Base-by-base conservation (phyloP, 2,888 invertebrate species). In the Philereme vetulata region DNA sequence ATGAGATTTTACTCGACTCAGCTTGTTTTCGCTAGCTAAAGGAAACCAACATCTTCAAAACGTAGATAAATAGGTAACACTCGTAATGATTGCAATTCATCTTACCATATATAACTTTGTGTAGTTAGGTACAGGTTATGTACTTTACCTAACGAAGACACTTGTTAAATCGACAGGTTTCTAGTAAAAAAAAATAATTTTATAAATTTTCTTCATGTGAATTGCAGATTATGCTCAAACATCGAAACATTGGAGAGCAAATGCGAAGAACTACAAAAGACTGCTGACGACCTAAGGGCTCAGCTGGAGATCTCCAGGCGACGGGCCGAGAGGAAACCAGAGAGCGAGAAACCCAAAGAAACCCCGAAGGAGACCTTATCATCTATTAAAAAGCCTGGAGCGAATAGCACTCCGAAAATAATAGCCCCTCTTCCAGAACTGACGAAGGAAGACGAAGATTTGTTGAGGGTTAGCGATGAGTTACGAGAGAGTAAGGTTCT, bases 201-300 rank as follows among this genome's bases (percentile, higher is more conserved):
- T 21, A 21, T 1, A 21, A 21, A 21, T 21, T 21, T 2, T 21
- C 21, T 21, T 1, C 21, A 1, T 21, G 4, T 21, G 4, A 32
- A 63, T 85, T 84, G 36, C 88, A 96, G 95, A 68, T 93, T 97
- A 77, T 94, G 95, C 75, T 90, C 94, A 64, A 96, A 94, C 72
- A 95, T 97, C 71, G 97, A 97, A 82, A 93, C 94, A 36, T 91
- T 98, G 75, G 98, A 98, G 85, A 85, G 93, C 47, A 96, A 96
- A 81, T 95, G 95, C 82, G 98, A 98, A 77, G 98, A 98, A 66
- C 90, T 97, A 56, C 96, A 96, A 77, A 95, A 95, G 82, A 95
- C 94, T 81, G 92, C 96, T 67, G 97, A 98, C 74, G 97, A 97
- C 70, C 85, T 96, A 55, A 94, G 93, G 51, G 92, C 93, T 51